These are phyloP conservation scores for Abrostola triplasia DNA, from an alignment of 2,888 invertebrate genomes.

Conservation along the genomic window DNA sequence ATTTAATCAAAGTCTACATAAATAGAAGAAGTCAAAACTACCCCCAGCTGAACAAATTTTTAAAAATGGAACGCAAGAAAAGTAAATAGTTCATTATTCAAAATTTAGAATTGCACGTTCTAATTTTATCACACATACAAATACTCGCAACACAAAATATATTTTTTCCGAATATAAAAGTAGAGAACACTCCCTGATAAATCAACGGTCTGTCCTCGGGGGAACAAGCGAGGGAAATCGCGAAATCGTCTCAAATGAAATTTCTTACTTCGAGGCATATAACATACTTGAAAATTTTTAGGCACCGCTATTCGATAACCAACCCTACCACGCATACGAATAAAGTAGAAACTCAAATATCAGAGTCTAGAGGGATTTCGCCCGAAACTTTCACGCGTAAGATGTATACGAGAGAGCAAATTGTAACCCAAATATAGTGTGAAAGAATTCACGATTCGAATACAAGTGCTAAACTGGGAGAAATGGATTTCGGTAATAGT, in stretches of 20 bases:
- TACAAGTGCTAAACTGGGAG: slow-evolving; percentile 38
- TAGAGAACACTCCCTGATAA: slow-evolving; percentile 74
- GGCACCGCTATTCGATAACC: slow-evolving; percentile 34
- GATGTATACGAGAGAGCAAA: slow-evolving; percentile 80
- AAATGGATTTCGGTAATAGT: slow-evolving; percentile 20
- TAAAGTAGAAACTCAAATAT: slow-evolving; percentile 47
- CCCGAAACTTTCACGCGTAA: slow-evolving; percentile 72
- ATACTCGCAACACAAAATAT: slow-evolving; percentile 46
- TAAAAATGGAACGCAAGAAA: neutral
- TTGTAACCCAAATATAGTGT: slow-evolving; percentile 79
- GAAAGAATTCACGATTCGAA: slow-evolving; percentile 47
- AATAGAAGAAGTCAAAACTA: too few species aligned
- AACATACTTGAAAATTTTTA: slow-evolving; percentile 70
- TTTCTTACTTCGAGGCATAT: slow-evolving; percentile 80
- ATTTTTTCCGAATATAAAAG: slow-evolving; percentile 62
- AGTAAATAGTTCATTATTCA: neutral
- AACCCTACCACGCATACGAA: slow-evolving; percentile 12
- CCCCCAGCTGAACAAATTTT: too few species aligned
- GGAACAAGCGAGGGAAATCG: slow-evolving; percentile 78
- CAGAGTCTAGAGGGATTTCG: slow-evolving; percentile 50
- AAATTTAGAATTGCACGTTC: slow-evolving; percentile 11
- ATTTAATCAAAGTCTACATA: too few species aligned
- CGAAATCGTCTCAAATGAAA: slow-evolving; percentile 86
- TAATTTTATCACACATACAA: slow-evolving; percentile 40
- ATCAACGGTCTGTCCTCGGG: slow-evolving; percentile 77